Percentiles rank a stretch among this genome's conserved stretches.
Conservation (phyloP, 1,140 invertebrate genomes). For the Lordiphosa clarofinis region DNA sequence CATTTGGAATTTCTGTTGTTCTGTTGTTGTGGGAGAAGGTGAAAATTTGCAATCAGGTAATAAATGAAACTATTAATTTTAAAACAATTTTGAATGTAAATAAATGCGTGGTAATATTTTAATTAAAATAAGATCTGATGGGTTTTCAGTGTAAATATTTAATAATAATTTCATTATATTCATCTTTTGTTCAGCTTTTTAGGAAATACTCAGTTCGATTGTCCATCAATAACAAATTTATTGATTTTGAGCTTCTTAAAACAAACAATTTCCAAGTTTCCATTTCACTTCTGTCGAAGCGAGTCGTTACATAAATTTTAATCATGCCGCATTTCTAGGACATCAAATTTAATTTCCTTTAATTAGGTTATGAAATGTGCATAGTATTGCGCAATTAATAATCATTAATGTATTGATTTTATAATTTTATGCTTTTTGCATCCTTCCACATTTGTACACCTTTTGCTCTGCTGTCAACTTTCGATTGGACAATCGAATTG, state of each 20-base stretch:
- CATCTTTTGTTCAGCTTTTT: too few species aligned
- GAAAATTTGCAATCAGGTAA: neutral
- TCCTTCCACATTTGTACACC: neutral
- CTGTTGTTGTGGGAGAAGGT: neutral
- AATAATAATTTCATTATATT: too few species aligned
- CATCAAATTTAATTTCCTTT: conserved; percentile 42
- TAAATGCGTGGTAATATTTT: too few species aligned
- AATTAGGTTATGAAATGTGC: conserved; percentile 38
- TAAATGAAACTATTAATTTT: too few species aligned
- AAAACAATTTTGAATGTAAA: too few species aligned
- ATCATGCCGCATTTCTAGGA: conserved; percentile 19
- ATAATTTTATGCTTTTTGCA: neutral
- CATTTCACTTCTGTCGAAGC: too few species aligned
- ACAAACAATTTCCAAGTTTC: too few species aligned
- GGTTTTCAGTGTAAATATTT: too few species aligned
- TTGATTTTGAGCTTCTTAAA: too few species aligned
- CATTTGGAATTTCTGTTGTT: neutral
- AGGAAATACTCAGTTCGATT: too few species aligned
- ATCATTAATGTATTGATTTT: conserved; percentile 13
- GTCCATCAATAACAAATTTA: too few species aligned
- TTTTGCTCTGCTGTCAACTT: neutral
- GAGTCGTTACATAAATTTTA: conserved; percentile 33
- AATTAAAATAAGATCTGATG: too few species aligned
- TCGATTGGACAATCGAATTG: neutral
- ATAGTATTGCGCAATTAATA: conserved; percentile 17